These are phyloP conservation scores for Parauchenoglanis punctatus DNA, from an alignment of 2,797 vertebrate genomes.

Conservation along the genomic window DNA sequence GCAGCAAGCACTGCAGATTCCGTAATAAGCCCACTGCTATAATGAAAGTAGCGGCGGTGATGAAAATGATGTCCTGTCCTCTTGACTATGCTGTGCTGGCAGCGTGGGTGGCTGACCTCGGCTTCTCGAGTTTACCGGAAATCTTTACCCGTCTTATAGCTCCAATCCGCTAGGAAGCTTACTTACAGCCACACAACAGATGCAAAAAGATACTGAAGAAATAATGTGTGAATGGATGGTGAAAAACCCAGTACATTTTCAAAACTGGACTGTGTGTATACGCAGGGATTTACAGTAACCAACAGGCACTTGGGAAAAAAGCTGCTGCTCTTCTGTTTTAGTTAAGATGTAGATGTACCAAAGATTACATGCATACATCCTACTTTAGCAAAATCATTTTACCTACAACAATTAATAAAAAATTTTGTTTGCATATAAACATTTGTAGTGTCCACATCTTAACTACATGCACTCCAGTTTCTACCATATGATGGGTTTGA, in stretches of 20 bases:
- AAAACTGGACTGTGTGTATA: not conserved
- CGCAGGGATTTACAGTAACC: not conserved
- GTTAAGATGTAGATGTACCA: too few relatives aligned
- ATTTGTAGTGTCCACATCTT: not conserved
- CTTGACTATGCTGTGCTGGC: conserved; percentile 1
- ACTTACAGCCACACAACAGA: conserved; percentile 3
- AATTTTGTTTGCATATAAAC: not conserved
- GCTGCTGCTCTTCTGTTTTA: not conserved
- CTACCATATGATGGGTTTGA: not conserved
- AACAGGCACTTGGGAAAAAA: not conserved
- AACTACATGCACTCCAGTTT: not conserved
- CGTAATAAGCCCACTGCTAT: conserved; percentile 37
- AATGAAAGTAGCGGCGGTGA: conserved; percentile 11
- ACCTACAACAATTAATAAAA: conserved; percentile 3
- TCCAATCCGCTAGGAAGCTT: not conserved
- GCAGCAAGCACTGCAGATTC: conserved; percentile 20
- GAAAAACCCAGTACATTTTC: not conserved
- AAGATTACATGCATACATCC: not conserved
- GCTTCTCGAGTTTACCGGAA: conserved; percentile 10
- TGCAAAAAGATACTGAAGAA: not conserved
- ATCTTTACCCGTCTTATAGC: conserved; percentile 20
- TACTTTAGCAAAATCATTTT: not conserved
- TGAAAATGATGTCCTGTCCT: conserved; percentile 12
- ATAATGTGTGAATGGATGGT: not conserved
- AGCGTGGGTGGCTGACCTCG: conserved; percentile 17